Percentiles rank a stretch among this genome's conserved stretches.
Conservation (phyloP, 2,888 invertebrate species). For the Agriotes lineatus region DNA sequence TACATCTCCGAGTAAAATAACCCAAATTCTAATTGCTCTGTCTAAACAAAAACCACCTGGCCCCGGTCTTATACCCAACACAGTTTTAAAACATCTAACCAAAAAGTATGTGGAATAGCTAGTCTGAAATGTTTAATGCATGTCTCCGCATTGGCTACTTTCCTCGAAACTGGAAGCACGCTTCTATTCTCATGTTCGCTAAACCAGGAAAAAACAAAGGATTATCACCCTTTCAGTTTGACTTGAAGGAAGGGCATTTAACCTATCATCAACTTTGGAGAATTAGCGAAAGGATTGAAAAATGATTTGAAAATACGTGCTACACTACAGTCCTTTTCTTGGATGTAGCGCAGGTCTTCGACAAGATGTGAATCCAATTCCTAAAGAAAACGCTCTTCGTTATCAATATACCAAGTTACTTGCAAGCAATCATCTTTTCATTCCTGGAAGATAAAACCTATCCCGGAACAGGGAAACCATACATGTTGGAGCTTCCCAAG, state of each 20-base stretch:
- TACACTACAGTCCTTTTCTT: neutral
- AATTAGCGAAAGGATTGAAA: neutral
- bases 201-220: slow-evolving; percentile 43
- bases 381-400: too few relatives aligned
- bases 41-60: slow-evolving; percentile 8
- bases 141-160: slow-evolving; percentile 40
- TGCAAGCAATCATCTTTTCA: neutral
- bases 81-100: slow-evolving; percentile 19
- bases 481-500: neutral
- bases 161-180: slow-evolving; percentile 44
- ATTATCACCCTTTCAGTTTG: neutral
- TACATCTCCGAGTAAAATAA: neutral
- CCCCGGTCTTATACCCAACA: slow-evolving; percentile 15
- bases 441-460: neutral
- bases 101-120: slow-evolving; percentile 43
- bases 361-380: neutral
- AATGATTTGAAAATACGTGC: neutral
- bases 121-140: slow-evolving; percentile 38
- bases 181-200: slow-evolving; percentile 37
- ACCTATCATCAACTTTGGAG: neutral
- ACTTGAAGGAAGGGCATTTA: neutral
- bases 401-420: neutral
- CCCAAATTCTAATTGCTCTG: slow-evolving; percentile 8
- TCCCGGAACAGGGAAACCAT: neutral
- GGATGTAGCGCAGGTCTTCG: neutral